These are phyloP conservation scores for Noctua pronuba DNA, from an alignment of 2,888 invertebrate genomes.

Conservation along the genomic window DNA sequence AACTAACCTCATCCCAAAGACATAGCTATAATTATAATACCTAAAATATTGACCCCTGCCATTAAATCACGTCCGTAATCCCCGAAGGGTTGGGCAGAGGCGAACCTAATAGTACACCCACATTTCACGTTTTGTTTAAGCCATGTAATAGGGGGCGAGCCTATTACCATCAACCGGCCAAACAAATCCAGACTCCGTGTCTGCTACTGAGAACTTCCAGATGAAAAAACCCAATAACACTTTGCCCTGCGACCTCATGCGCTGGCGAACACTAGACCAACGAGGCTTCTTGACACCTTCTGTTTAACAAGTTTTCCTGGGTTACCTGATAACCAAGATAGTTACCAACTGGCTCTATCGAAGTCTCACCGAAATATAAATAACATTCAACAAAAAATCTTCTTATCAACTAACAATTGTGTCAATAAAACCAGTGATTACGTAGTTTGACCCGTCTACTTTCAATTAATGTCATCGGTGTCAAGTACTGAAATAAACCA, in stretches of 20 bases:
- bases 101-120: no score
- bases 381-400: slow-evolving; percentile 33
- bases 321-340: slow-evolving; percentile 8
- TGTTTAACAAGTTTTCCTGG: neutral
- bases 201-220: no score
- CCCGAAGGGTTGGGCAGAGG: neutral
- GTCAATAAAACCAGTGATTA: slow-evolving; percentile 35
- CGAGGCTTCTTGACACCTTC: neutral
- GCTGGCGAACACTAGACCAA: neutral
- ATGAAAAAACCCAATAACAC: no score
- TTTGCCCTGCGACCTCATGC: neutral
- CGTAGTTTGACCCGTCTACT: slow-evolving; percentile 32
- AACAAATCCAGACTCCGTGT: no score
- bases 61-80: neutral
- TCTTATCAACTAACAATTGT: slow-evolving; percentile 35
- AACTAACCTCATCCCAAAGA: neutral
- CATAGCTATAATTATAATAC: neutral
- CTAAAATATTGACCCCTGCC: neutral
- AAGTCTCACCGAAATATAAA: slow-evolving; percentile 38
- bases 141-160: no score
- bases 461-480: slow-evolving; percentile 48
- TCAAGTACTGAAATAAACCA: slow-evolving; percentile 39
- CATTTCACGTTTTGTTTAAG: no score
- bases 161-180: no score
- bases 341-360: slow-evolving; percentile 8